Base-by-base conservation (phyloP, 2,797 vertebrate genomes). In the Otolemur crassicaudatus region DNA sequence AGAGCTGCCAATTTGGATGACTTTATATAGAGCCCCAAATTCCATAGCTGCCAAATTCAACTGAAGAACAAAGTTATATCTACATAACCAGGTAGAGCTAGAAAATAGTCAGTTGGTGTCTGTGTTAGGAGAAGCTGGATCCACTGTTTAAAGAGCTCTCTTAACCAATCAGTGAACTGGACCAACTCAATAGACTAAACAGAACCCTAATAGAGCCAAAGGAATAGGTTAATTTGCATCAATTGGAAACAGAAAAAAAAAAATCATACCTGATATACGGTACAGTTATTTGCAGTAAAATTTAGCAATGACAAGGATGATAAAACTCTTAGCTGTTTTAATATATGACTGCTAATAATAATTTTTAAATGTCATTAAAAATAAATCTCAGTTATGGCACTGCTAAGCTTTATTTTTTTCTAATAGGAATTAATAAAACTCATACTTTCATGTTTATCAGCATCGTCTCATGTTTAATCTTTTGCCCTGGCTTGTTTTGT, bases 41-140 rank as follows among this genome's bases (percentile, higher is more conserved):
- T 93, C n/a, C n/a, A 79, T 9, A 34, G 53, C 34, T 73, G 83
- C 92, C 79, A 97, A 95, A 87, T 93, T 94, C 93, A 97, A 92
- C 87, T 69, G 23, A 81, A 96, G 75, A 93, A 76, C 46, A 73
- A 94, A 94, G 46, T 61, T 85, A 19, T 70, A 43, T 93, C 96
- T 95, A 61, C 53, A 90, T 29, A 31, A 95, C 60, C 80, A 96
- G 70, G 90, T 76, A 95, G 46, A 91, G 16, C 40, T 79, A 88
- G 67, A 43, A 75, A 75, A 70, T 93, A 75, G 58, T n/a, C 8
- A 77, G 31, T 37, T 61, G 27, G 29, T 79, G 0, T 61, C n/a
- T 89, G 8, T n/a, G 10, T 63, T 76, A 72, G 69, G 20, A 83
- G 16, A 93, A 88, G 43, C 22, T 87, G 23, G 43, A 63, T 12